Conservation (phyloP, 2,888 invertebrate genomes). For the Epistrophe grossulariae region DNA sequence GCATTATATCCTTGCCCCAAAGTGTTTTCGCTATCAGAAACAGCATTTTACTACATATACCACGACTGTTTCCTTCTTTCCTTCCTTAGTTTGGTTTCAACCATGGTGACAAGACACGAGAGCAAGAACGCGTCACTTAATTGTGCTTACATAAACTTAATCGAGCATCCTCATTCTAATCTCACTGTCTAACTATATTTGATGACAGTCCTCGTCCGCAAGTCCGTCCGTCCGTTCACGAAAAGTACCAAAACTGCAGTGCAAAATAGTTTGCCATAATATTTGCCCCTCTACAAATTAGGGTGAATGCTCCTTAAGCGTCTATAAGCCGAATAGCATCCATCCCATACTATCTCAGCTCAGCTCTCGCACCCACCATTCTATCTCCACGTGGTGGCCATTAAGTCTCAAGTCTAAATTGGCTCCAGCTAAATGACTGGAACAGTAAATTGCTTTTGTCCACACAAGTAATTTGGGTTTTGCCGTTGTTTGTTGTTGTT, state of each 20-base stretch:
- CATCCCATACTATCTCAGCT: not conserved
- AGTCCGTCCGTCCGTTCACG: not conserved
- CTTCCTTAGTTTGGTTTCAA: constrained; percentile 19
- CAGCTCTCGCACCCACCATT: not conserved
- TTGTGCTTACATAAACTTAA: constrained; percentile 62
- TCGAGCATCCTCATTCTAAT: constrained; percentile 29
- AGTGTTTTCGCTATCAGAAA: constrained; percentile 26
- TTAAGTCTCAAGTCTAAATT: constrained; percentile 73
- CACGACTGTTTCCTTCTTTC: constrained; percentile 23
- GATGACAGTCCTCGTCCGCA: constrained; percentile 29
- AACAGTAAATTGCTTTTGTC: constrained; percentile 74
- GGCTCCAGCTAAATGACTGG: constrained; percentile 72
- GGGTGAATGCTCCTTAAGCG: constrained; percentile 52
- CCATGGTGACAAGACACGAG: constrained; percentile 18
- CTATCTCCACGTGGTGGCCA: constrained; percentile 57
- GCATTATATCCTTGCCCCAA: constrained; percentile 39
- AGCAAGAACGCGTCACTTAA: constrained; percentile 59
- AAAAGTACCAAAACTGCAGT: constrained; percentile 60
- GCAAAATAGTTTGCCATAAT: constrained; percentile 25
- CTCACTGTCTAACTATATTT: constrained; percentile 49
- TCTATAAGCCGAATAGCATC: constrained; percentile 7
- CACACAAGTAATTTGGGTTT: constrained; percentile 71
- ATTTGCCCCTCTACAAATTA: constrained; percentile 14
- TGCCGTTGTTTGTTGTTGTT: constrained; percentile 45
- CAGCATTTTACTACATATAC: constrained; percentile 31